A percentile compares a stretch with the other conserved stretches of the same genome.
These are phyloP conservation scores for Tinea pellionella DNA, from an alignment of 2,888 invertebrate genomes.

Conservation along the genomic window DNA sequence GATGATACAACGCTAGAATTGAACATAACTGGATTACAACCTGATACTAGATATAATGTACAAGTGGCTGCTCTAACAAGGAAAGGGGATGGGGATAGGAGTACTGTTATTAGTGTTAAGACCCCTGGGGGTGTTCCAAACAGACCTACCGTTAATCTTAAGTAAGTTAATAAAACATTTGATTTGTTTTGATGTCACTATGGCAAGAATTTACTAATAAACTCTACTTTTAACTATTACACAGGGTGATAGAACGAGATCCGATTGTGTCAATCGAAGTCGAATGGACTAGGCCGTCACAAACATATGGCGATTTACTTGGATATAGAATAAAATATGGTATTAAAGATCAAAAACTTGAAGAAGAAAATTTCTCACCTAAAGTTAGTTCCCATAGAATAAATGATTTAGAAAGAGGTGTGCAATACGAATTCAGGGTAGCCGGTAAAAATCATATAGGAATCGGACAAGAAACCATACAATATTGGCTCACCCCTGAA, in stretches of 20 bases:
- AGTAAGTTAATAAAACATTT: slow-evolving; percentile 60
- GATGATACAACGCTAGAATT: slow-evolving; percentile 81
- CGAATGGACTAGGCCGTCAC: slow-evolving; percentile 91
- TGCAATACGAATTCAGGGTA: slow-evolving; percentile 96
- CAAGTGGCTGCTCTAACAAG: slow-evolving; percentile 96
- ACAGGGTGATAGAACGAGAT: slow-evolving; percentile 84
- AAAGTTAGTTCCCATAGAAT: slow-evolving; percentile 78
- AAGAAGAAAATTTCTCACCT: slow-evolving; percentile 77
- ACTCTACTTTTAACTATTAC: slow-evolving; percentile 26
- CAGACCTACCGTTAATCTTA: slow-evolving; percentile 82
- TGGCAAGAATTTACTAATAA: not conserved
- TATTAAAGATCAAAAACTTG: slow-evolving; percentile 82
- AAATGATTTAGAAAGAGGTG: slow-evolving; percentile 87
- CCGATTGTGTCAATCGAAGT: slow-evolving; percentile 90
- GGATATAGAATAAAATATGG: slow-evolving; percentile 91
- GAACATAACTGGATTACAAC: slow-evolving; percentile 90
- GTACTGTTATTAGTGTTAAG: slow-evolving; percentile 84
- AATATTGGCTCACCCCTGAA: slow-evolving; percentile 93
- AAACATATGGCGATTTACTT: slow-evolving; percentile 88
- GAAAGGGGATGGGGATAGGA: slow-evolving; percentile 96
- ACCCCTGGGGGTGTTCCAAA: slow-evolving; percentile 96
- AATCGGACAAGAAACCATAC: slow-evolving; percentile 93
- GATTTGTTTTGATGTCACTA: not conserved
- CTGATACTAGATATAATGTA: slow-evolving; percentile 93
- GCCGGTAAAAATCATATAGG: slow-evolving; percentile 96